Evolutionary conservation across 2,113 vertebrate genomes (phyloP).

Genomic region (Corythaeola cristata): DNA sequence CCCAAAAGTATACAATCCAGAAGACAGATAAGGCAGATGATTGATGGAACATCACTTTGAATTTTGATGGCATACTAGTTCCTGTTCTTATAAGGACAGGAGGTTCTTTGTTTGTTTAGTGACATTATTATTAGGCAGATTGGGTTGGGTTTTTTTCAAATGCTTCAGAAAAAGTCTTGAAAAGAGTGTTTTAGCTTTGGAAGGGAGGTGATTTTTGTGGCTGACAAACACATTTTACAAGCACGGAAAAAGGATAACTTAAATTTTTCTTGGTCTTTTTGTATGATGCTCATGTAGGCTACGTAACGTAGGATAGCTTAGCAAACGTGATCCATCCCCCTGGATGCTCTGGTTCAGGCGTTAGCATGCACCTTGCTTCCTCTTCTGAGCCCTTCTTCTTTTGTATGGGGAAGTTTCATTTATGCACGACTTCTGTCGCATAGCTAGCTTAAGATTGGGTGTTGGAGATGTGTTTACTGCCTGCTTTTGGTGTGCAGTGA

Average conservation of each 20-base stretch:
- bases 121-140: background rate
- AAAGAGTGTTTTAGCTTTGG: background rate
- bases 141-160: too few species aligned
- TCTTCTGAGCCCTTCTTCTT: background rate
- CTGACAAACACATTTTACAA: background rate
- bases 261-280: background rate
- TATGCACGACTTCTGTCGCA: background rate
- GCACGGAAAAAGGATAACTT: background rate
- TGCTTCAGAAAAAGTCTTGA: background rate
- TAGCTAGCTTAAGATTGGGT: background rate
- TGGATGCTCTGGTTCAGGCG: background rate
- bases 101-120: background rate
- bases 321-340: fast-evolving
- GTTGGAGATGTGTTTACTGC: background rate
- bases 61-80: background rate
- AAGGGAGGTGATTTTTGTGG: background rate
- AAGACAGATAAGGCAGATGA: constrained; percentile 9
- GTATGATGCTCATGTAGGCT: background rate
- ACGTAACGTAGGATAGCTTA: background rate
- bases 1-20: background rate
- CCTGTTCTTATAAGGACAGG: background rate
- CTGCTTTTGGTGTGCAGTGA: background rate
- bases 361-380: background rate
- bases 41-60: background rate
- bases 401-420: background rate